Evolutionary conservation across 2,113 vertebrate genomes (phyloP).

Genomic region (Diadophis punctatus): DNA sequence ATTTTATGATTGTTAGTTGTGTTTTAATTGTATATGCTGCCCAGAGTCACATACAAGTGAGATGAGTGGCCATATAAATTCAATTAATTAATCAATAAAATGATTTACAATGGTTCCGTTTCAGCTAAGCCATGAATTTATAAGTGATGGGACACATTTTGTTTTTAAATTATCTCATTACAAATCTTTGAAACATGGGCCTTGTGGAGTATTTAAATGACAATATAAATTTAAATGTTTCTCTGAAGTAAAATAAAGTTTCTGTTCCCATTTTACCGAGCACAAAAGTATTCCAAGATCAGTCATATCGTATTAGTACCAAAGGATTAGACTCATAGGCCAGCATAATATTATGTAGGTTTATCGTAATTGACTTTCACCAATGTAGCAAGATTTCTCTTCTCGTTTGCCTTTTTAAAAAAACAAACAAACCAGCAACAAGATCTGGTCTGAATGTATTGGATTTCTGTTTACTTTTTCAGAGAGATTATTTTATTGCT

Average conservation of each 20-base stretch:
- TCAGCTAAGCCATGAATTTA: not conserved
- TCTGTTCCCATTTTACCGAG: not conserved
- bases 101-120: not conserved
- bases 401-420: not conserved
- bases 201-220: not conserved
- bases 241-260: not conserved
- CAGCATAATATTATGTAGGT: not conserved
- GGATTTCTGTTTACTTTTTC: not conserved
- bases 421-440: not conserved
- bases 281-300: not conserved
- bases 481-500: not conserved
- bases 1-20: not conserved
- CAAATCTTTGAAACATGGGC: not conserved
- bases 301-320: not conserved
- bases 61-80: not conserved
- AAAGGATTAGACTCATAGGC: not conserved
- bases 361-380: not conserved
- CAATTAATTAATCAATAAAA: not conserved
- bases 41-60: not conserved
- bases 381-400: not conserved
- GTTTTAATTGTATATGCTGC: not conserved
- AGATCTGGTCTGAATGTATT: not conserved
- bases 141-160: not conserved
- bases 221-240: not conserved
- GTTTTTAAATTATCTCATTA: not conserved